Evolutionary conservation across 1,140 invertebrate genomes (phyloP).

Genomic region (Hirudo medicinalis): DNA sequence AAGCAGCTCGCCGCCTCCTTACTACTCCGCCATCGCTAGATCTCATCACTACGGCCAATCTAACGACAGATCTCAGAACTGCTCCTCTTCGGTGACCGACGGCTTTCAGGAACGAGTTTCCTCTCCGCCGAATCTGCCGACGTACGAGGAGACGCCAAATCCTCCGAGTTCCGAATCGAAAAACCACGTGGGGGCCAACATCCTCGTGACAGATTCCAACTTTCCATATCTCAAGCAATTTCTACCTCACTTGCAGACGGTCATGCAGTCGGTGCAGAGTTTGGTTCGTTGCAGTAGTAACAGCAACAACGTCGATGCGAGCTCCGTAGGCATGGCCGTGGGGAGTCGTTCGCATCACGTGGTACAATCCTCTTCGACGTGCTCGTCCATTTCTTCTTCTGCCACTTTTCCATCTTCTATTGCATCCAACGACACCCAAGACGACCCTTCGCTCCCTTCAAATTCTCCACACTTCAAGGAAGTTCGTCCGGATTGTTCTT

Average conservation of each 20-base stretch:
- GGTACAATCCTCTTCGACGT: background rate
- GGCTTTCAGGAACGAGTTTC: background rate
- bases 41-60: no score
- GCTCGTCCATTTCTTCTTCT: background rate
- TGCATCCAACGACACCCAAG: background rate
- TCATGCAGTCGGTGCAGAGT: conserved; percentile 17
- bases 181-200: conserved; percentile 8
- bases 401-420: conserved; percentile 4
- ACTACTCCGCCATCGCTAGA: no score
- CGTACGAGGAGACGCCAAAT: background rate
- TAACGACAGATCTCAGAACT: no score
- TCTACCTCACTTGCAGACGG: conserved; percentile 14
- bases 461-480: no score
- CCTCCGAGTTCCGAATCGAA: background rate
- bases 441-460: no score
- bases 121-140: background rate
- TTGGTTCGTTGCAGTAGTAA: background rate
- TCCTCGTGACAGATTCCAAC: conserved; percentile 17
- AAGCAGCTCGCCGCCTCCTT: no score
- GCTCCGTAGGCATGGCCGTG: background rate
- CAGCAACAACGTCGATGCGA: background rate
- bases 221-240: conserved; percentile 16
- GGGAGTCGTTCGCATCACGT: background rate
- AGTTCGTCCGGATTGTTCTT: no score
- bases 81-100: no score